A percentile compares a stretch with the other conserved stretches of the same genome.
phyloP scores from a whole-genome alignment of 2,888 invertebrate genomes.

The Leucoma salicis region DNA sequence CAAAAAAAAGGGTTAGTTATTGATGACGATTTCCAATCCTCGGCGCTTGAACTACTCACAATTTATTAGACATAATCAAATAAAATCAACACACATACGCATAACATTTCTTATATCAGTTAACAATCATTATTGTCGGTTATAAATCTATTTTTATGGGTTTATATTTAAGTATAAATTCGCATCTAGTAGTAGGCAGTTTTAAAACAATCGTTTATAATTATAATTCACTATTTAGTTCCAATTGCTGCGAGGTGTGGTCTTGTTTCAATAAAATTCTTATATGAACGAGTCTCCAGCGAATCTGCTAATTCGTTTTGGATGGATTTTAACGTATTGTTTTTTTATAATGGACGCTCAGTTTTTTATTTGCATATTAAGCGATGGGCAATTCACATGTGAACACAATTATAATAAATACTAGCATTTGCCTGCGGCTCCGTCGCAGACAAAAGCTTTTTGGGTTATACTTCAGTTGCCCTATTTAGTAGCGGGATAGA shows the following conservation, averaged over 20 bases:
- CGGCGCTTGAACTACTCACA: slow-evolving; percentile 64
- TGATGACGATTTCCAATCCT: slow-evolving; percentile 23
- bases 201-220: slow-evolving; percentile 75
- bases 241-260: slow-evolving; percentile 52
- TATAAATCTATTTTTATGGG: slow-evolving; percentile 80
- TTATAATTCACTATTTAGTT: slow-evolving; percentile 60
- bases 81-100: slow-evolving; percentile 70
- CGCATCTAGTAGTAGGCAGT: slow-evolving; percentile 80
- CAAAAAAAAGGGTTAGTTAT: no score
- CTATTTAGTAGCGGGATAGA: no score
- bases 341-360: slow-evolving; percentile 22
- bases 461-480: no score
- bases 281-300: slow-evolving; percentile 19
- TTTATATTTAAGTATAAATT: slow-evolving; percentile 80
- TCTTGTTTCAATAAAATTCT: slow-evolving; percentile 32
- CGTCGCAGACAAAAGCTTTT: no score
- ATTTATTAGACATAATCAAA: slow-evolving; percentile 61
- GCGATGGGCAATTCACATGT: slow-evolving; percentile 2
- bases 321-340: slow-evolving; percentile 32
- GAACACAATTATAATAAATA: slow-evolving; percentile 18
- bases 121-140: slow-evolving; percentile 83
- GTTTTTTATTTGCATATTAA: slow-evolving; percentile 2
- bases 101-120: slow-evolving; percentile 81
- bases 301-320: slow-evolving; percentile 19
- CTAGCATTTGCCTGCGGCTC: no score